Conservation (phyloP, 2,888 invertebrate genomes). For the Adela reaumurella region DNA sequence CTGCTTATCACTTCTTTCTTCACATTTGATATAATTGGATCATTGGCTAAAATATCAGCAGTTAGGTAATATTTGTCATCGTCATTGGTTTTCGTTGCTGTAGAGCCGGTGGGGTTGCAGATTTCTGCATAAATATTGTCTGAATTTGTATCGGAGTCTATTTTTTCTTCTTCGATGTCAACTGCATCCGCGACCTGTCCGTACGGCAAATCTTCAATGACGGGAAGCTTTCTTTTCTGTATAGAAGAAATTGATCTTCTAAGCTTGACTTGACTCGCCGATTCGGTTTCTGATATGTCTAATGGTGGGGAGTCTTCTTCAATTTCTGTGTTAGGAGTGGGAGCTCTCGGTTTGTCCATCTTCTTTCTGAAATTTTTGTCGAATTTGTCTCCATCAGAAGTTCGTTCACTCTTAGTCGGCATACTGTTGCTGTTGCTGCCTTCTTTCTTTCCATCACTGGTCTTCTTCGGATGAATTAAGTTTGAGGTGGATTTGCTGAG, state of each 20-base stretch:
- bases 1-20: constrained; percentile 47
- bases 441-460: constrained; percentile 45
- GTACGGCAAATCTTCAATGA: constrained; percentile 65
- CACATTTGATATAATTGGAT: constrained; percentile 48
- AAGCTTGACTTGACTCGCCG: constrained; percentile 42
- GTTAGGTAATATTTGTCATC: constrained; percentile 43
- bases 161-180: constrained; percentile 36
- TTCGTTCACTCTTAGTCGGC: constrained; percentile 46
- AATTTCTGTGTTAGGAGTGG: constrained; percentile 42
- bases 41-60: constrained; percentile 41
- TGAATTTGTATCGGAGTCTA: constrained; percentile 37
- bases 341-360: constrained; percentile 46
- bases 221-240: constrained; percentile 50
- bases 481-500: constrained; percentile 63
- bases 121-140: constrained; percentile 73
- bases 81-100: constrained; percentile 26
- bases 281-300: constrained; percentile 43
- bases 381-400: constrained; percentile 33
- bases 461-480: constrained; percentile 56
- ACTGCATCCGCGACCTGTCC: constrained; percentile 68
- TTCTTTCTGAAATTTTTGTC: constrained; percentile 41
- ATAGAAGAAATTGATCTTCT: constrained; percentile 52
- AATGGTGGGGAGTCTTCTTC: constrained; percentile 31
- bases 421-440: constrained; percentile 47
- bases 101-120: constrained; percentile 39